These are phyloP conservation scores for Ophion costatus DNA, from an alignment of 2,888 invertebrate species.

Conservation along the genomic window DNA sequence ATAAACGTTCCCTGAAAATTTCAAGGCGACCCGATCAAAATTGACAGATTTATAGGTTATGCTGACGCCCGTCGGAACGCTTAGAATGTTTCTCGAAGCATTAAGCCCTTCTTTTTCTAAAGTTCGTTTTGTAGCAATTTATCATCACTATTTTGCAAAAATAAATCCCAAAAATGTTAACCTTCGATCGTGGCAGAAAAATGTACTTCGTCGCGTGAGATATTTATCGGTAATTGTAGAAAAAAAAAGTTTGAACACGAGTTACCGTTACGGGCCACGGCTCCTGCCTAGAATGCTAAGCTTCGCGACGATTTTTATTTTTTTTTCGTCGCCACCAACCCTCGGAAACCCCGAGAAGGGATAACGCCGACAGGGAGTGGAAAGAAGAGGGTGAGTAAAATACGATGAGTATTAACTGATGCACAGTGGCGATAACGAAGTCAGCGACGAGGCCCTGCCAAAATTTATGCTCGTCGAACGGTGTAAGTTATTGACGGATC, in stretches of 20 bases:
- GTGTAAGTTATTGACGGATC: conserved; percentile 58
- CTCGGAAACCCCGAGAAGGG: conserved; percentile 2
- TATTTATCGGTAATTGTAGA: neutral
- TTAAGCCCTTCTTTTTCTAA: no score
- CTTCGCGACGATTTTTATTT: neutral
- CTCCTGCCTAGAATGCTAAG: neutral
- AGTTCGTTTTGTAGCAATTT: no score
- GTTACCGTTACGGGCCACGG: neutral
- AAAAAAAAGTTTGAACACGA: neutral
- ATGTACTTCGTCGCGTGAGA: no score
- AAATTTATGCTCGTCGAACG: conserved; percentile 40
- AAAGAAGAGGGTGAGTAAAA: conserved; percentile 23
- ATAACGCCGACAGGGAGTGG: neutral
- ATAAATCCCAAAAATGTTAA: no score
- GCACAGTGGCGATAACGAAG: conserved; percentile 50
- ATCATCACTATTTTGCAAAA: no score
- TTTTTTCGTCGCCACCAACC: conserved; percentile 12
- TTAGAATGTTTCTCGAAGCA: no score
- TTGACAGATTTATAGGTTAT: no score
- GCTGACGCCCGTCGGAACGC: no score
- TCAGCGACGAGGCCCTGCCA: conserved; percentile 23
- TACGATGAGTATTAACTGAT: conserved; percentile 51
- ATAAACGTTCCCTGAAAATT: no score
- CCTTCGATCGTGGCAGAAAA: no score
- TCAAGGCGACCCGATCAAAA: no score